phyloP scores from a whole-genome alignment of 2,797 vertebrate species.

The Arctocebus calabarensis region DNA sequence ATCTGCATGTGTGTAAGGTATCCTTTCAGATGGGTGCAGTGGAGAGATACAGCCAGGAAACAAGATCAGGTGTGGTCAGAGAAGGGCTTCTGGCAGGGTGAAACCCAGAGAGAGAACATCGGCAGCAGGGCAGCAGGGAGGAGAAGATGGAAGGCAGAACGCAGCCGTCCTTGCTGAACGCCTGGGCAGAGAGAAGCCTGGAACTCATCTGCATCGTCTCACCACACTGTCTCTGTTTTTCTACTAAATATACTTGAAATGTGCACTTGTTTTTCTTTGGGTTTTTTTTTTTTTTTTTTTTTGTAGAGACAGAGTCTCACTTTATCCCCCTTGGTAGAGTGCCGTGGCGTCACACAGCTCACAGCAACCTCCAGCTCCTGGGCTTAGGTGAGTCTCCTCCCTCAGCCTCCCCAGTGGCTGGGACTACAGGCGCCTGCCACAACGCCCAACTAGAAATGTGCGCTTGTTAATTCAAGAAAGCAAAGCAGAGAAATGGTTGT shows the following conservation, averaged over 20 bases:
- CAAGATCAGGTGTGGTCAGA: not conserved
- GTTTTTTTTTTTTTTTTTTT: too few relatives aligned
- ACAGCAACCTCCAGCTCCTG: too few relatives aligned
- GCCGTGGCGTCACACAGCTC: too few relatives aligned
- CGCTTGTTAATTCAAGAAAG: not conserved
- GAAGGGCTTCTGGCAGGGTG: not conserved
- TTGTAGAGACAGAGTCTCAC: too few relatives aligned
- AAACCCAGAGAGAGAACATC: not conserved
- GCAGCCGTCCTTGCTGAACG: not conserved
- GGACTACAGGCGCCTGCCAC: too few relatives aligned
- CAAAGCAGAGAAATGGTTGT: not conserved
- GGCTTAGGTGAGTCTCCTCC: too few relatives aligned
- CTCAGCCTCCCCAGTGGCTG: too few relatives aligned
- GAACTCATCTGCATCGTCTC: rapidly evolving
- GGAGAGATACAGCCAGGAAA: not conserved
- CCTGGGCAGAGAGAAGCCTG: not conserved
- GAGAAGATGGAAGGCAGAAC: not conserved
- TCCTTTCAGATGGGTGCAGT: not conserved
- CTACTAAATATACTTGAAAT: not conserved
- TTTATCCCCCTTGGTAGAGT: too few relatives aligned
- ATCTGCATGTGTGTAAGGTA: not conserved
- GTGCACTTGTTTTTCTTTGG: not conserved
- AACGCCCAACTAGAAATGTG: not conserved
- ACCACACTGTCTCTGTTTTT: not conserved
- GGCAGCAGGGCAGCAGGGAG: not conserved